Evolutionary conservation across 2,888 invertebrate genomes (phyloP).

Genomic region (Phengaris alcon): DNA sequence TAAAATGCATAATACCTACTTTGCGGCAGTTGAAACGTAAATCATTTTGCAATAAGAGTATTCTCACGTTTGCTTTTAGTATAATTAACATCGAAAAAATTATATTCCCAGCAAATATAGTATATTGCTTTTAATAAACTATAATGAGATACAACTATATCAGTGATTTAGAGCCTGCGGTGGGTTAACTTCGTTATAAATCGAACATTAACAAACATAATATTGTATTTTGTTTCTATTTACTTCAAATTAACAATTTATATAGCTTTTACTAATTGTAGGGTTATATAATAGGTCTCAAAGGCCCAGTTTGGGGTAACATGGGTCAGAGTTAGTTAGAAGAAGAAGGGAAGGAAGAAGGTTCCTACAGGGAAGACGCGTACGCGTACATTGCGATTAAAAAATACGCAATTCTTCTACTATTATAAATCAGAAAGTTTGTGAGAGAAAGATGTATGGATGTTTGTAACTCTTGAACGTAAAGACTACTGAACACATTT

Average conservation of each 20-base stretch:
- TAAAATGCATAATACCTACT: no score
- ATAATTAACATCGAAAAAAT: not conserved
- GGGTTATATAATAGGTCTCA: not conserved
- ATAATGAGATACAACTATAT: not conserved
- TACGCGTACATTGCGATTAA: no score
- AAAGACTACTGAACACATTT: no score
- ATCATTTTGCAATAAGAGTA: no score
- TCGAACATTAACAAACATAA: not conserved
- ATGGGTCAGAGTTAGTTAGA: not conserved
- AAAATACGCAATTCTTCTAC: no score
- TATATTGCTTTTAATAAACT: not conserved
- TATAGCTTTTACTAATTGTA: not conserved
- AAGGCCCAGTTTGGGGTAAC: not conserved
- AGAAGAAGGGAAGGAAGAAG: no score
- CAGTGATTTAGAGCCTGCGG: not conserved
- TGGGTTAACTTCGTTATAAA: not conserved
- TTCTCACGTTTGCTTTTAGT: not conserved
- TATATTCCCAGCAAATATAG: not conserved
- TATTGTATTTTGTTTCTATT: not conserved
- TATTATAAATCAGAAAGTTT: no score
- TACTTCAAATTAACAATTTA: slow-evolving; percentile 1
- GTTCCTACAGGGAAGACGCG: no score
- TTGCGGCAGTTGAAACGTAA: no score
- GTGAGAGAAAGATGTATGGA: no score
- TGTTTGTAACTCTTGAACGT: no score